These are phyloP conservation scores for Helleia helle DNA, from an alignment of 2,888 invertebrate species.

Conservation along the genomic window DNA sequence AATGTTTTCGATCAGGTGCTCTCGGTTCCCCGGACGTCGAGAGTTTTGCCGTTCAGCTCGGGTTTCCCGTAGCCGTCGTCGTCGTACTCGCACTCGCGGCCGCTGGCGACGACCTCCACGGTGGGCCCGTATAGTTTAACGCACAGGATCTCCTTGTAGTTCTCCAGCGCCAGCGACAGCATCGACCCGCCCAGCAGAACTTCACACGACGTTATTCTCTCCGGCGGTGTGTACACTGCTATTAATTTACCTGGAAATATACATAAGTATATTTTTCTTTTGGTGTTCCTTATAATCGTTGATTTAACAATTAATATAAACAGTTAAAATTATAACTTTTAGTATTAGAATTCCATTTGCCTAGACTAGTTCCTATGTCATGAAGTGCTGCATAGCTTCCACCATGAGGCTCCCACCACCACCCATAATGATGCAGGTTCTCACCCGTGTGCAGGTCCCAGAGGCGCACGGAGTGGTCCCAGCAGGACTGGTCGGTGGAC, in stretches of 20 bases:
- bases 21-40: conserved; percentile 68
- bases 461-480: conserved; percentile 83
- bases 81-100: conserved; percentile 66
- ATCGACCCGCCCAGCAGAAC: conserved; percentile 82
- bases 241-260: conserved; percentile 81
- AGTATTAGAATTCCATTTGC: too few relatives aligned
- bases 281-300: too few relatives aligned
- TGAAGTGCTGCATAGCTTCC: too few relatives aligned
- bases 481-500: conserved; percentile 81
- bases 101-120: conserved; percentile 45
- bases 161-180: conserved; percentile 80
- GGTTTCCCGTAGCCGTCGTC: conserved; percentile 60
- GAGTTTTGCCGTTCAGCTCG: conserved; percentile 46
- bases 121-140: conserved; percentile 70
- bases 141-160: conserved; percentile 77
- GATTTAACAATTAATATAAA: too few relatives aligned
- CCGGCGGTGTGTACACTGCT: conserved; percentile 85
- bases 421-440: background rate
- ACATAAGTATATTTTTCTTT: too few relatives aligned
- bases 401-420: background rate
- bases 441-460: conserved; percentile 88
- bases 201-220: conserved; percentile 83
- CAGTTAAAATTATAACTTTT: too few relatives aligned
- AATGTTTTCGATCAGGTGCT: conserved; percentile 39
- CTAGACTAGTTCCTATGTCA: too few relatives aligned